Base-by-base conservation (phyloP, 2,113 vertebrate species). In the Arizona elegans region DNA sequence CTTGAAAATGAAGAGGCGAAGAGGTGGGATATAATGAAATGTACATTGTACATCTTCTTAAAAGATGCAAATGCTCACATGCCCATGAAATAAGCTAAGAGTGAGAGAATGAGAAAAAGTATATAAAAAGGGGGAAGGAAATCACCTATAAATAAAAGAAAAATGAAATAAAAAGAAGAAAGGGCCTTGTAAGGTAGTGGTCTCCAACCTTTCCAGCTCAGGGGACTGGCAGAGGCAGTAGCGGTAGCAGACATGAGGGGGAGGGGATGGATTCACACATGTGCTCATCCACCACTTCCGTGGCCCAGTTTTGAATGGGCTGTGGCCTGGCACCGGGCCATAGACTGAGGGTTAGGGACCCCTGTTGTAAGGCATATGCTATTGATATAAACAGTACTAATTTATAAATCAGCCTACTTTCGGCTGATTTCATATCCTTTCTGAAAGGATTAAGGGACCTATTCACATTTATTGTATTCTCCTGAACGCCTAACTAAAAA, bases 131-230 rank as follows among this genome's bases (percentile, higher is more conserved):
- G 0, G 0, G 56, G 29, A n/a, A n/a, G 0, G 3, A 65, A 91
- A 53, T 58, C 0, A 90, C 85, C 56, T 58, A 29, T 26, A 59
- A 26, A 23, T 33, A 26, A n/a, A 55, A 52, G 53, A 70, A 12
- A 26, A 1, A 0, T 8, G 5, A 19, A 24, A 0, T 85, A 1
- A 1, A 1, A 1, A 3, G 8, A 92, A 70, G 12, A 19, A 81
- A 81, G 4, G 26, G 4, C 90, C 90, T 59, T 17, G 17, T 9
- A 75, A 91, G 91, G 11, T 0, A 70, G 5, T 5, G 5, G 62
- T 70, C 62, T 70, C 11, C 11, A 70, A n/a, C 12, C 13, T n/a
- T n/a, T n/a, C 29, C 29, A 29, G 29, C 12, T 70, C 5, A 6
- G 13, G 0, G 29, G 29, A 70, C 65, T 70, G 29, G 65, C 0